Evolutionary conservation across 2,113 vertebrate genomes (phyloP).

Genomic region (Acrocephalus kingi): DNA sequence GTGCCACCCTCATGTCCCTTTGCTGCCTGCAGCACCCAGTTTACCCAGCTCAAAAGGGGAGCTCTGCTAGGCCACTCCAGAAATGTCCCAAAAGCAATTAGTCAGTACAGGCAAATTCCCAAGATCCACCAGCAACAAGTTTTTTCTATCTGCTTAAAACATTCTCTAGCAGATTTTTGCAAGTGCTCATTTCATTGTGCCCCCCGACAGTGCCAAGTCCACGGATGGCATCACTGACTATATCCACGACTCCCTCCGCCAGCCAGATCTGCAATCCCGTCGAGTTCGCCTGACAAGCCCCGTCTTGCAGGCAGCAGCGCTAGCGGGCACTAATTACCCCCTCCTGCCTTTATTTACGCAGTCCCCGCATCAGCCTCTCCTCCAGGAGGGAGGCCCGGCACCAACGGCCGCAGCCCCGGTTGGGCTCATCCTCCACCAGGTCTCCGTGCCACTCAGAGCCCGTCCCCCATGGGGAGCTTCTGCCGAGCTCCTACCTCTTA

Average conservation of each 20-base stretch:
- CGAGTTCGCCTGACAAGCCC: slow-evolving; percentile 14
- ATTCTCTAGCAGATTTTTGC: not conserved
- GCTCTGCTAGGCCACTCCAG: not conserved
- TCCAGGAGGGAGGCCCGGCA: not conserved
- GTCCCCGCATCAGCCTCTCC: not conserved
- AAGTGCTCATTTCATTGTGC: not conserved
- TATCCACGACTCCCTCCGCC: not conserved
- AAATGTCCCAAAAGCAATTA: not conserved
- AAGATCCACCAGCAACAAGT: not conserved
- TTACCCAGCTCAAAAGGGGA: not conserved
- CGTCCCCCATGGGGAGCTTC: accelerated
- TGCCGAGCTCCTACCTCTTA: not conserved
- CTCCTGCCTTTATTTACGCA: slow-evolving; percentile 9
- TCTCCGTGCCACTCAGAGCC: not conserved
- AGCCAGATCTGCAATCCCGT: not conserved
- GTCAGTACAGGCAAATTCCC: not conserved
- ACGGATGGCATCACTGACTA: not conserved
- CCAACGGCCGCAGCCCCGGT: not conserved
- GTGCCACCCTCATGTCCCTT: not conserved
- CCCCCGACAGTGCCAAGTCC: not conserved
- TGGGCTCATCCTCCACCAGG: not conserved
- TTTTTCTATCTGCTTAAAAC: not conserved
- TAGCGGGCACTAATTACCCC: slow-evolving; percentile 18
- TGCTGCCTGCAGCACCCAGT: not conserved
- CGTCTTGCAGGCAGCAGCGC: slow-evolving; percentile 17